A percentile compares a stretch with the other conserved stretches of the same genome.
Conservation (phyloP, 1,140 invertebrate species). For the Brachionus plicatilis region DNA sequence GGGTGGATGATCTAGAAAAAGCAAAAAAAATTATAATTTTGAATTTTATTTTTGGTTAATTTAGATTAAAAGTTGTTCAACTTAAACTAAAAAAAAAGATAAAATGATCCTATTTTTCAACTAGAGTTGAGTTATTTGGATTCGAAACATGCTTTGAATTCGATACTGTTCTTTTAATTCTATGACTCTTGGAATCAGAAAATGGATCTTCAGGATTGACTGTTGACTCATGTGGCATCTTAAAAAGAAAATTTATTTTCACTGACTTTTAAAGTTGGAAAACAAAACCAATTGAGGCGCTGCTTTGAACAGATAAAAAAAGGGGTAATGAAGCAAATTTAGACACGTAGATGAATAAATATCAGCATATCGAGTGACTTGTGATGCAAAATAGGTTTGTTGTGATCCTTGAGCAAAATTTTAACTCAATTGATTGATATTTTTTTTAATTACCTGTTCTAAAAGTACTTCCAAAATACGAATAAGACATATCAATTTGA, state of each 20-base stretch:
- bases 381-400: constrained; percentile 93
- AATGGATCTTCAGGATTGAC: constrained; percentile 83
- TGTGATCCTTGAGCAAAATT: constrained; percentile 65
- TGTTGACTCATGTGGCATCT: constrained; percentile 92
- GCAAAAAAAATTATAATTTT: no score
- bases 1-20: no score
- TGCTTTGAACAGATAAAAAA: constrained; percentile 71
- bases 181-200: background rate
- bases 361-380: constrained; percentile 88
- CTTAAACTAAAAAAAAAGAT: background rate
- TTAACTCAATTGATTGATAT: background rate
- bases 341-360: constrained; percentile 92
- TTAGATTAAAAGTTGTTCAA: background rate
- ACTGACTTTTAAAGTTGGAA: no score
- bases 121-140: background rate
- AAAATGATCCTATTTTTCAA: background rate
- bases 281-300: constrained; percentile 54
- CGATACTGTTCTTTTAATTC: background rate
- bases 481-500: constrained; percentile 36
- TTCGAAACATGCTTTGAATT: background rate
- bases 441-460: constrained; percentile 1
- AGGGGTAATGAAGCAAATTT: constrained; percentile 96
- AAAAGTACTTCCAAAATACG: constrained; percentile 38
- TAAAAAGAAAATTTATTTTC: background rate
- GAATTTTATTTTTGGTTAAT: background rate